phyloP scores from a whole-genome alignment of 2,113 vertebrate species.

The Aramus guarauna region DNA sequence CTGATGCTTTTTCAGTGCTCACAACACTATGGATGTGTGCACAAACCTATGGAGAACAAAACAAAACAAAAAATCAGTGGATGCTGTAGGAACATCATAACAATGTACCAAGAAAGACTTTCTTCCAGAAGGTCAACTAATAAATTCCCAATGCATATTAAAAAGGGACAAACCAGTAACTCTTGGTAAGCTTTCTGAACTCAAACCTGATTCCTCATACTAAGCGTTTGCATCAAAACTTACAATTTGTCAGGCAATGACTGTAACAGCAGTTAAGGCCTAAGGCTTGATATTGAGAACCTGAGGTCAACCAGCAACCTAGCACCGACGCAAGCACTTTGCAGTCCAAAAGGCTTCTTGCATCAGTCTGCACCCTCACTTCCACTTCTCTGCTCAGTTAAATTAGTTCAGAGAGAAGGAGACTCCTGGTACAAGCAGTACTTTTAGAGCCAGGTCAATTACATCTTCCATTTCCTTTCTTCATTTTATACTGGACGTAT shows the following conservation, averaged over 20 bases:
- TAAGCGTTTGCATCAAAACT: not conserved
- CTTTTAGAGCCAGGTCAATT: not conserved
- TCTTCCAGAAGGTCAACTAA: not conserved
- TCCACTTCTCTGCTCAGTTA: not conserved
- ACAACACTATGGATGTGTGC: fast-evolving
- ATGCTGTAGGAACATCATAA: not conserved
- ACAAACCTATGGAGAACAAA: not conserved
- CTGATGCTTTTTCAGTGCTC: not conserved
- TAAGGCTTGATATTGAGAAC: not conserved
- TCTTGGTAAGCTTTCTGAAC: not conserved
- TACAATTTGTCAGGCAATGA: not conserved
- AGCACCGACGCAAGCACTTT: not conserved
- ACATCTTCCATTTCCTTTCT: not conserved
- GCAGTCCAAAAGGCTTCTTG: not conserved
- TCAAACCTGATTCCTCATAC: not conserved
- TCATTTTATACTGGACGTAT: not conserved
- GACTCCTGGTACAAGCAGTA: not conserved
- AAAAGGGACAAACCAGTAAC: not conserved
- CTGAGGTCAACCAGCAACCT: not conserved
- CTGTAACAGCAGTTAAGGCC: not conserved
- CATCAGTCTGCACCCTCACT: not conserved
- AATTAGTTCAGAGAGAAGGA: not conserved
- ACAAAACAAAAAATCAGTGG: not conserved
- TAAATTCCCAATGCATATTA: not conserved
- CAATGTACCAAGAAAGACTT: not conserved